phyloP scores from a whole-genome alignment of 2,797 vertebrate species.

The Salarias fasciatus region DNA sequence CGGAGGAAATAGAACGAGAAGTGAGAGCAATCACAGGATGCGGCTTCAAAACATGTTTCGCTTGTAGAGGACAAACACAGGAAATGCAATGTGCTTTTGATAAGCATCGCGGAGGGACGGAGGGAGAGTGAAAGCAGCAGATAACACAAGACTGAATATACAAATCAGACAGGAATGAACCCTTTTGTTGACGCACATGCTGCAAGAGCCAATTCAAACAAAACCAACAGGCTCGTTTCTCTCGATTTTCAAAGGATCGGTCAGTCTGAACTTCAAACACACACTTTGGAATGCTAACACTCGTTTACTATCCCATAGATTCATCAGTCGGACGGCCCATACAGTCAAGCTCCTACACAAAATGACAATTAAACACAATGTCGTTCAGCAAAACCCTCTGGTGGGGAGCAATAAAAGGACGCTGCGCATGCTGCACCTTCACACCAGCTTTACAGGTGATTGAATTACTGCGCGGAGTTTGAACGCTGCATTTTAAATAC shows the following conservation, averaged over 20 bases:
- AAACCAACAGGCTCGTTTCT: slow-evolving; percentile 1
- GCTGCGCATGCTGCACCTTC: slow-evolving; percentile 25
- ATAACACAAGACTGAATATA: neutral
- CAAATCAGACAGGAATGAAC: too few species aligned
- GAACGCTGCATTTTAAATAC: slow-evolving; percentile 39
- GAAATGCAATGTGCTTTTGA: slow-evolving; percentile 13
- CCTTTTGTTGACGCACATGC: neutral
- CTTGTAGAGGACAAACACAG: slow-evolving; percentile 9
- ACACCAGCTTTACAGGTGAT: slow-evolving; percentile 37
- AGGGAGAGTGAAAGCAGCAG: neutral
- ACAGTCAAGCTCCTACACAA: neutral
- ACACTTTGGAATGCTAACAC: too few species aligned
- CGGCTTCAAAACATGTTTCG: neutral
- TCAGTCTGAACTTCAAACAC: slow-evolving; percentile 14
- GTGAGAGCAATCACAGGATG: slow-evolving; percentile 1
- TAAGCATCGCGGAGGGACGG: slow-evolving; percentile 4
- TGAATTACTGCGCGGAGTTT: slow-evolving; percentile 52
- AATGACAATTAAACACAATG: slow-evolving; percentile 37
- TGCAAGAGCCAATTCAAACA: neutral
- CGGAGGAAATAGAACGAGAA: neutral
- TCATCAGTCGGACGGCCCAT: too few species aligned
- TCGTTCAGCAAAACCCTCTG: slow-evolving; percentile 18
- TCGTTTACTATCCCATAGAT: too few species aligned
- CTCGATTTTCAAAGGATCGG: slow-evolving; percentile 6
- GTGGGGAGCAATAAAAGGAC: slow-evolving; percentile 30